Conservation (phyloP, 2,797 vertebrate species). For the Apodemus agrarius region DNA sequence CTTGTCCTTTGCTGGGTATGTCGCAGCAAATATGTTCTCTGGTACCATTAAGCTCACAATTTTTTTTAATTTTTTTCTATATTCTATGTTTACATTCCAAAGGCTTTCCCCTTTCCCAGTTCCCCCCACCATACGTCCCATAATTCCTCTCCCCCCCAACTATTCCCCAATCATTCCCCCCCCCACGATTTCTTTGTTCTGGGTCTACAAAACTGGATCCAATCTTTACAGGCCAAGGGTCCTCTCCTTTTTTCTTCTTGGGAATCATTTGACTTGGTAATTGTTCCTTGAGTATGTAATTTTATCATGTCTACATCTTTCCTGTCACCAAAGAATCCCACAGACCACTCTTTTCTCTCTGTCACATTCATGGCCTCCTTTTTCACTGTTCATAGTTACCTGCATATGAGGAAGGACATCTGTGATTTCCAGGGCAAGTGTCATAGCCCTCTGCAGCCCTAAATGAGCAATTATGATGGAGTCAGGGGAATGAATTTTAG, state of each 20-base stretch:
- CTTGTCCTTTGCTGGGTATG: not conserved
- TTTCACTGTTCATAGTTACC: not conserved
- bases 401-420: rapidly evolving
- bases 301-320: not conserved
- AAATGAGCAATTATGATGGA: not conserved
- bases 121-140: too few relatives aligned
- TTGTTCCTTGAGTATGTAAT: too few relatives aligned
- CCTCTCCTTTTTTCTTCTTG: too few relatives aligned
- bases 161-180: too few relatives aligned
- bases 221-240: too few relatives aligned
- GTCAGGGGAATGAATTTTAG: not conserved
- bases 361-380: not conserved
- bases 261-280: too few relatives aligned
- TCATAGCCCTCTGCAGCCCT: not conserved
- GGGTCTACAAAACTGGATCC: too few relatives aligned
- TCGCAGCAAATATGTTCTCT: not conserved
- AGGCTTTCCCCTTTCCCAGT: too few relatives aligned
- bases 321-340: not conserved
- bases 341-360: not conserved
- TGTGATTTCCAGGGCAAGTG: not conserved
- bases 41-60: not conserved
- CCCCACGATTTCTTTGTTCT: too few relatives aligned
- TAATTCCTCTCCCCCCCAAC: too few relatives aligned
- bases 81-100: too few relatives aligned
- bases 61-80: not conserved